Percentiles rank a stretch among this genome's conserved stretches.
Conservation (phyloP, 2,113 vertebrate species). For the Microcebus murinus region DNA sequence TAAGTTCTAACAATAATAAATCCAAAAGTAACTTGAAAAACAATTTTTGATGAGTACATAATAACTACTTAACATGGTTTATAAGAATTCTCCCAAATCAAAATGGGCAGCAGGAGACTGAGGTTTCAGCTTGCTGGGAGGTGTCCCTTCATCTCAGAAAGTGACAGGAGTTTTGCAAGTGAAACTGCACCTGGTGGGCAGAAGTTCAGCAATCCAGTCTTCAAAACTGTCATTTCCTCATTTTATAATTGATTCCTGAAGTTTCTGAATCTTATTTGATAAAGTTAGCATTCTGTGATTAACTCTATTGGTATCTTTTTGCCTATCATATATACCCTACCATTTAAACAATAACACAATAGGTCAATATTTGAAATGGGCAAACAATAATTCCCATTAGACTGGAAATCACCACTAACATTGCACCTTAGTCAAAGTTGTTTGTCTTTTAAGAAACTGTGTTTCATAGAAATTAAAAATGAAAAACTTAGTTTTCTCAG, state of each 20-base stretch:
- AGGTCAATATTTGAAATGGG: not conserved
- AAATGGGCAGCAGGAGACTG: not conserved
- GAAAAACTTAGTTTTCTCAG: not conserved
- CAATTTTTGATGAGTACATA: not conserved
- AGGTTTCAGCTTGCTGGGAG: not conserved
- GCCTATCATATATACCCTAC: no score
- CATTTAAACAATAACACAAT: no score
- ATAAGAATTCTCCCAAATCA: not conserved
- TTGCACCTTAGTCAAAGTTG: not conserved
- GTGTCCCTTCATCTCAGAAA: not conserved
- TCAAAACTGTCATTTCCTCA: not conserved
- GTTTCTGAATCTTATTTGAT: not conserved
- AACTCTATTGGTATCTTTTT: not conserved
- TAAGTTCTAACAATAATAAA: not conserved
- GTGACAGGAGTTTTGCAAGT: not conserved
- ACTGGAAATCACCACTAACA: not conserved
- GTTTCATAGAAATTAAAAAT: not conserved
- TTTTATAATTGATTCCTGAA: not conserved
- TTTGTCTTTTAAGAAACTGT: not conserved
- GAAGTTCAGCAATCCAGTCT: not conserved
- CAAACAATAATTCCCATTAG: not conserved
- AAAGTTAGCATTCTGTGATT: not conserved
- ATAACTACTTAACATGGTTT: not conserved
- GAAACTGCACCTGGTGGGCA: not conserved
- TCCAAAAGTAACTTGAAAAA: not conserved